Evolutionary conservation across 2,888 invertebrate species (phyloP).

Genomic region (Perdita meconis): DNA sequence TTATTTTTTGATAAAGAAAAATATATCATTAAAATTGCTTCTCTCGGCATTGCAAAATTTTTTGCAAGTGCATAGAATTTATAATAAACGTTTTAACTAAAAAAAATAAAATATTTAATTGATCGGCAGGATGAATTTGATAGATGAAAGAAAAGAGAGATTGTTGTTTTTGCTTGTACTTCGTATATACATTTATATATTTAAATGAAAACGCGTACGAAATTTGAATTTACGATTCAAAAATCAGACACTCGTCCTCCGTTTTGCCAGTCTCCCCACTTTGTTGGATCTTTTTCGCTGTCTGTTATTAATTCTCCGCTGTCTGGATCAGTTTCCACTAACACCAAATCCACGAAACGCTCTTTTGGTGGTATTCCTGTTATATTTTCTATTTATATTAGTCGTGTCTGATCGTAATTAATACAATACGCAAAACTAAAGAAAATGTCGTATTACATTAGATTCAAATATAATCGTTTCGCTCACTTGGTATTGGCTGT

Average conservation of each 20-base stretch:
- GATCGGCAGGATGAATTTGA: constrained; percentile 52
- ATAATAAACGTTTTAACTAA: constrained; percentile 18
- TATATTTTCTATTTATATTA: constrained; percentile 29
- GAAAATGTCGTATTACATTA: background rate
- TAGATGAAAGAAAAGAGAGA: constrained; percentile 54
- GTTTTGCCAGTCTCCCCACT: constrained; percentile 81
- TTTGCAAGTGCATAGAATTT: background rate
- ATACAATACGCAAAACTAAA: constrained; percentile 4
- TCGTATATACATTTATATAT: constrained; percentile 58
- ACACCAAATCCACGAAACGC: constrained; percentile 72
- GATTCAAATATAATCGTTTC: background rate
- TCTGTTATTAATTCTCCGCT: constrained; percentile 74
- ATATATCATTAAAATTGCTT: constrained; percentile 26
- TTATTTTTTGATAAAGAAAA: background rate
- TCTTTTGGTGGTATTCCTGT: constrained; percentile 64
- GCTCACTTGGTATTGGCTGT: constrained; percentile 71
- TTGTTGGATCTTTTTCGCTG: constrained; percentile 78
- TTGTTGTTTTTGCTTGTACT: constrained; percentile 52
- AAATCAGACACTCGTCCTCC: constrained; percentile 79
- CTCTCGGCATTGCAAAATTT: constrained; percentile 35
- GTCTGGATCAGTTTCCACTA: constrained; percentile 74
- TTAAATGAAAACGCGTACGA: constrained; percentile 40
- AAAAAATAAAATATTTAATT: constrained; percentile 26
- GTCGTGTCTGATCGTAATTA: too few species aligned
- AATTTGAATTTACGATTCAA: constrained; percentile 60